Conservation (phyloP, 2,797 vertebrate species). For the Pseudomugil tenellus region DNA sequence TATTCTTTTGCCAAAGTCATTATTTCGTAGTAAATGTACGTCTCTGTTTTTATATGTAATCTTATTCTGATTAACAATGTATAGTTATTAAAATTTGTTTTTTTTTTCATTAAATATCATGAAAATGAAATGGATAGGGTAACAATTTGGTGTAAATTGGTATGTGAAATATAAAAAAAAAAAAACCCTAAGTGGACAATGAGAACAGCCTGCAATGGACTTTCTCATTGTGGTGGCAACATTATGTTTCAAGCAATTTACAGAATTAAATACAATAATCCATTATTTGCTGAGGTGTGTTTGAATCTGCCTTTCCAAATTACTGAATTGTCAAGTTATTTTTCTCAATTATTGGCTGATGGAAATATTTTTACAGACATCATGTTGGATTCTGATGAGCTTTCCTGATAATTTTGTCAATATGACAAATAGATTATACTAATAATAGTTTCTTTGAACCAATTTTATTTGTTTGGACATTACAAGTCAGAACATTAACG, state of each 20-base stretch:
- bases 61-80: not conserved
- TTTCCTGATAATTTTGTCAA: not conserved
- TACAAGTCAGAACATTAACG: too few species aligned
- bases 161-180: not conserved
- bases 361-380: not conserved
- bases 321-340: too few species aligned
- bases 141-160: not conserved
- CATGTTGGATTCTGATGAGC: not conserved
- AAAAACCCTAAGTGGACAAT: not conserved
- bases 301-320: not conserved
- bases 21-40: not conserved
- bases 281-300: not conserved
- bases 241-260: not conserved
- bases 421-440: not conserved
- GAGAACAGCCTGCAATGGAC: not conserved
- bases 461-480: not conserved
- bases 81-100: not conserved
- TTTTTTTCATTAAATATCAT: not conserved
- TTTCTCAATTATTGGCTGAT: too few species aligned
- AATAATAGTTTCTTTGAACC: not conserved
- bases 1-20: not conserved
- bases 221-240: not conserved
- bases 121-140: not conserved
- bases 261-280: not conserved
- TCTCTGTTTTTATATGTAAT: not conserved